Evolutionary conservation across 2,888 invertebrate genomes (phyloP), one percentile per base, ranked within the genome.

Genomic region (Pilophorus perplexus): DNA sequence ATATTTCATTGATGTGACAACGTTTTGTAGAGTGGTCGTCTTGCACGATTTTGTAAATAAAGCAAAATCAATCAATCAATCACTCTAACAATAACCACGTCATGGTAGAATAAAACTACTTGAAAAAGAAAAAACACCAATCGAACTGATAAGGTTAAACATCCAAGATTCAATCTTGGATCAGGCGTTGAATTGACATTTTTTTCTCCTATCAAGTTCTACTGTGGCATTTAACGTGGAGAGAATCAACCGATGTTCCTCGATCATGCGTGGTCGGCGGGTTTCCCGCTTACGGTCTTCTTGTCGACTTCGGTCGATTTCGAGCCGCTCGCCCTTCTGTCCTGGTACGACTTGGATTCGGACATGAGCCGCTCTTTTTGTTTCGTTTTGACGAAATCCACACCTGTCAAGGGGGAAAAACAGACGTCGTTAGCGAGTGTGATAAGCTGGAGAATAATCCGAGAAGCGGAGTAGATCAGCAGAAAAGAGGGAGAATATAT

Each of bases 211-310:
- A n/a, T n/a, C n/a, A n/a, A n/a, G 23, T 3, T 52, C 28, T 28
- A 16, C 52, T 52, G 52, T 52, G 52, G 28, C 52, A 5, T 25
- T 3, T 12, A 22, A 52, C 3, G 23, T 1, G 23, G 23, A 46
- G 25, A 46, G 20, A 12, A 6, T 42, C 20, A 14, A 20, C 23
- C n/a, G n/a, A 25, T 46, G 23, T 46, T 46, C 42, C 46, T 22
- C 23, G 1, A 55, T 55, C 55, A 55, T 23, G 55, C 37, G 10
- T 37, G 55, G 10, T 55, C 55, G 38, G 1, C 20, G 20, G 55
- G 18, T 38, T 55, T 55, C 2, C 27, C 3, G n/a, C n/a, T n/a
- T n/a, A n/a, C n/a, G n/a, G n/a, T n/a, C n/a, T n/a, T n/a, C 25
- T 12, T 44, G 18, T 59, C 59, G 1, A 22, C 18, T n/a, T 44